Evolutionary conservation across 1,140 invertebrate species (phyloP).

Genomic region (Melipona quadrifasciata): DNA sequence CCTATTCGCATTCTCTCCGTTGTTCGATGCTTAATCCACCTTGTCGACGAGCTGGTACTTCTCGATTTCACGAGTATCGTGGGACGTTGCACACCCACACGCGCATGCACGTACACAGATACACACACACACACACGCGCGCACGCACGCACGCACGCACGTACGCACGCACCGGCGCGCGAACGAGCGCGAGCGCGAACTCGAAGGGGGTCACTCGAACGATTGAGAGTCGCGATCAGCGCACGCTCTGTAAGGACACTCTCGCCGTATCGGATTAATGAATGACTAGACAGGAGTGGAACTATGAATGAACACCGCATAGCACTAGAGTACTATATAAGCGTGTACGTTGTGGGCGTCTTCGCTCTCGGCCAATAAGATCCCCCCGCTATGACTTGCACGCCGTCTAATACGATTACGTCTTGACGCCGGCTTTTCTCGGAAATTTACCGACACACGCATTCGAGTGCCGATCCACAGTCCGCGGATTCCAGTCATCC

Average conservation of each 20-base stretch:
- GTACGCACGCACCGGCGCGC: not conserved
- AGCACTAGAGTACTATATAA: conserved; percentile 75
- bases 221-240: conserved; percentile 60
- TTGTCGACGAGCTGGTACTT: conserved; percentile 47
- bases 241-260: conserved; percentile 66
- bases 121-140: too few species aligned
- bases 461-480: not conserved
- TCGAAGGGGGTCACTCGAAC: conserved; percentile 63
- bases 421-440: conserved; percentile 47
- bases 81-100: conserved; percentile 42
- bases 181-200: conserved; percentile 31
- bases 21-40: conserved; percentile 59
- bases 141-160: too few species aligned
- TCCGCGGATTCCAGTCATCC: not conserved
- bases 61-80: conserved; percentile 49
- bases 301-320: conserved; percentile 77
- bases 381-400: conserved; percentile 56
- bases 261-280: conserved; percentile 70
- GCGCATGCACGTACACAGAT: not conserved
- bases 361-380: conserved; percentile 70
- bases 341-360: conserved; percentile 74
- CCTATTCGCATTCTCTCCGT: conserved; percentile 76
- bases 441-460: conserved; percentile 49
- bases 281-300: conserved; percentile 75
- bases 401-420: conserved; percentile 48